Evolutionary conservation across 2,113 vertebrate species (phyloP), one percentile per base, ranked within the genome.

Genomic region (Callipepla californica): DNA sequence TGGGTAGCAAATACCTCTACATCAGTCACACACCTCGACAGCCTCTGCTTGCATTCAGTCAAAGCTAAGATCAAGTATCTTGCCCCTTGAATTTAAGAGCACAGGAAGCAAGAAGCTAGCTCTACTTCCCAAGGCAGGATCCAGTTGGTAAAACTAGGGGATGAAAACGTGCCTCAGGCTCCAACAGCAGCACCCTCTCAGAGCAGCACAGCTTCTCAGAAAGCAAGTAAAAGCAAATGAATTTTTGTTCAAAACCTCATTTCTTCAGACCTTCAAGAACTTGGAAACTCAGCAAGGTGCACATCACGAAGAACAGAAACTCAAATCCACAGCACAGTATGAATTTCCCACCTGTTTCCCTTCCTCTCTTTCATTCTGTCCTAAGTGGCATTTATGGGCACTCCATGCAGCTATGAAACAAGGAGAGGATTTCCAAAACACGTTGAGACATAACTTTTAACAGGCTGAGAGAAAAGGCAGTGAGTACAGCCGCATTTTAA

Each of bases 241-340:
- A 80, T 73, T 93, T 89, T 77, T 77, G 85, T 82, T 66, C 45
- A 77, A 80, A 83, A 85, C 55, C 28, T 55, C 12, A 45, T 32
- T 76, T 90, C 50, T 87, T 93, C 50, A 72, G 45, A 36, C 55
- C 63, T 59, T 85, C 68, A 50, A 70, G 85, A 90, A 85, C 63
- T 76, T 92, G 66, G 48, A 92, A 74, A 79, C 16, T 68, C 74
- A 70, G 58, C 36, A 89, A 92, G 53, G 57, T 58, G 55, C 34
- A 63, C 44, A 55, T n/a, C 87, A 62, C 8, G 48, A 85, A 47
- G 22, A 84, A 57, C 0, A 81, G 67, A 89, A 91, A 70, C 13
- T 67, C 53, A 61, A 21, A 77, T 25, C 26, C 51, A n/a, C 13
- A 72, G 1, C 70, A 32, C 77, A 77, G 83, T 70, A 18, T 67